Evolutionary conservation across 2,888 invertebrate species (phyloP).

Genomic region (Eurytoma californica): DNA sequence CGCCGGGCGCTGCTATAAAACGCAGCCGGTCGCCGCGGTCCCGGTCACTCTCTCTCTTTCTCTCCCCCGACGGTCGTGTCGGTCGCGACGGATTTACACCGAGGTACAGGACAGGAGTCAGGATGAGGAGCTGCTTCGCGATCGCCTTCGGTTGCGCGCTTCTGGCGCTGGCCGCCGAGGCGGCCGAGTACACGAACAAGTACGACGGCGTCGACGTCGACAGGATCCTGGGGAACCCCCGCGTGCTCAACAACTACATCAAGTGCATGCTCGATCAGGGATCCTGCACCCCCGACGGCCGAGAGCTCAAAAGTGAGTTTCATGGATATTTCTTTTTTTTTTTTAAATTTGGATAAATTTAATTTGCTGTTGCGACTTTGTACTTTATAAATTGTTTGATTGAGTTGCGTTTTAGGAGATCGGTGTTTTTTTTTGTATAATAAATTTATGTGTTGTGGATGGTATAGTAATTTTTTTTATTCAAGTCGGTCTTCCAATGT

Average conservation of each 20-base stretch:
- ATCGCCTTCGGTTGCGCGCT: slow-evolving; percentile 22
- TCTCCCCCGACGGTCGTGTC: background rate
- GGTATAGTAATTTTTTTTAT: no score
- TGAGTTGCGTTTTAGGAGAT: no score
- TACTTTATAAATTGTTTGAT: no score
- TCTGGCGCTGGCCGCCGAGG: slow-evolving; percentile 18
- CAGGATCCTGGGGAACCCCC: slow-evolving; percentile 77
- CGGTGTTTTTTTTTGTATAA: no score
- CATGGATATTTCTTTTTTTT: slow-evolving; percentile 7
- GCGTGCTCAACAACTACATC: slow-evolving; percentile 79
- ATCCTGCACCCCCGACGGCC: slow-evolving; percentile 79
- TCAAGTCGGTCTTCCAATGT: no score
- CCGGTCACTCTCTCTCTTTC: slow-evolving; percentile 12
- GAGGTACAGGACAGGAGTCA: background rate
- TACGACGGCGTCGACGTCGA: slow-evolving; percentile 79
- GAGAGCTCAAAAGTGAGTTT: slow-evolving; percentile 79
- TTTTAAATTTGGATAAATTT: background rate
- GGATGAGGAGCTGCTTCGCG: slow-evolving; percentile 24
- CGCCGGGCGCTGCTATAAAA: slow-evolving; percentile 5
- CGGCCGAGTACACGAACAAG: slow-evolving; percentile 75
- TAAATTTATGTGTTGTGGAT: no score
- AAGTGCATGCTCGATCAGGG: slow-evolving; percentile 80
- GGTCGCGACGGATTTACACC: background rate
- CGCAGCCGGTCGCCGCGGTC: background rate
- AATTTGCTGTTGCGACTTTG: no score